Conservation (phyloP, 2,113 vertebrate species). For the Dasyurus viverrinus region DNA sequence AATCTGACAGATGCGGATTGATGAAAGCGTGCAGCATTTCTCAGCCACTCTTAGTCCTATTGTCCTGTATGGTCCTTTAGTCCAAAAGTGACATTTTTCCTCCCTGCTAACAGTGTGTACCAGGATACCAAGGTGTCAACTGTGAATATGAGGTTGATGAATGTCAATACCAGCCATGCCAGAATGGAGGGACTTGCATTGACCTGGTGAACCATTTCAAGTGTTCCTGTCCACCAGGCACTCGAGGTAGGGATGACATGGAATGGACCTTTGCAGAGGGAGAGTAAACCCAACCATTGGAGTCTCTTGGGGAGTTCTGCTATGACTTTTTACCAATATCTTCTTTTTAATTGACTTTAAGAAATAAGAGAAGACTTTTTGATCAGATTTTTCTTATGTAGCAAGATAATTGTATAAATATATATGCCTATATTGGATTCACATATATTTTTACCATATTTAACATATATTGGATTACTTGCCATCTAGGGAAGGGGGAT, state of each 20-base stretch:
- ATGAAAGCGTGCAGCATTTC: background rate
- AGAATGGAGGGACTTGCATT: slow-evolving; percentile 92
- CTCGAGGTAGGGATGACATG: slow-evolving; percentile 88
- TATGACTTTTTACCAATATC: background rate
- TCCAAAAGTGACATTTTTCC: background rate
- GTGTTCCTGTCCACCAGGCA: slow-evolving; percentile 94
- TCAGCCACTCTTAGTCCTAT: background rate
- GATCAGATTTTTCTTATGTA: too few species aligned
- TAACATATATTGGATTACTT: too few species aligned
- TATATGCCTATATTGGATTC: too few species aligned
- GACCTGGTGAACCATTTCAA: slow-evolving; percentile 93
- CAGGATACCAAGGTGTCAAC: slow-evolving; percentile 93
- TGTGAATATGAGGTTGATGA: slow-evolving; percentile 94
- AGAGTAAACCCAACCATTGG: background rate
- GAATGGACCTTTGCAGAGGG: background rate
- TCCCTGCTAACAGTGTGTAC: slow-evolving; percentile 85
- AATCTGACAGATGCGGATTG: rapidly evolving
- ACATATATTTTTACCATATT: too few species aligned
- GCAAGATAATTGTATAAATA: too few species aligned
- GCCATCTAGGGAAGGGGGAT: too few species aligned
- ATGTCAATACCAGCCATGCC: slow-evolving; percentile 91
- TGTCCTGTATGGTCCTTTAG: rapidly evolving
- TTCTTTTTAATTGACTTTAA: background rate
- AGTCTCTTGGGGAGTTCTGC: background rate
- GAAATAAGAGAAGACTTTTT: background rate